Evolutionary conservation across 2,888 invertebrate genomes (phyloP), one percentile per base, ranked within the genome.

Genomic region (Cosmorhoe ocellata): DNA sequence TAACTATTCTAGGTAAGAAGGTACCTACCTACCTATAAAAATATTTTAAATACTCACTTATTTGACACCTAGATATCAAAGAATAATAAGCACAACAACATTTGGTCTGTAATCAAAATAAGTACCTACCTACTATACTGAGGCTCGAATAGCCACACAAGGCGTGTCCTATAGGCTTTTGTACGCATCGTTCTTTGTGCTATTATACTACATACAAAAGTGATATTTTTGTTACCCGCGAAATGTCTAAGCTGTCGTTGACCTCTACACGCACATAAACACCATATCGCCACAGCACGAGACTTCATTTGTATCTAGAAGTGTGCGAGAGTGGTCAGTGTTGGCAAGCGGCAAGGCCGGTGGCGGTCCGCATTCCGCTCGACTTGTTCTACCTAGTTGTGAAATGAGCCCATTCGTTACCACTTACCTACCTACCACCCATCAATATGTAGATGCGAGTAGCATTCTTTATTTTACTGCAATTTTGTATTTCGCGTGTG

Each of bases 261-360:
- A 67, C 67, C 80, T 68, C 66, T 55, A 58, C 61, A 56, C 69
- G 64, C 67, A 71, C 69, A 73, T 66, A 65, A 70, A 65, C 63
- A 64, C 63, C 63, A 60, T 67, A 68, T 71, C 65, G 66, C 67
- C 58, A 59, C 64, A 65, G 38, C 66, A 68, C 70, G 68, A 72
- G 54, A 49, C 67, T 72, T 74, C 76, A 75, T 75, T 77, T 74
- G 67, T 73, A 76, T 77, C 69, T 79, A 67, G 73, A 67, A 75
- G 72, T 76, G 76, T 74, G 74, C 73, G 75, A 79, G 83, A 84
- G 84, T 86, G 84, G 86, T 83, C 86, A 84, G 76, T 71, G 76
- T 79, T 81, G 84, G 84, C 82, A 79, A 82, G 83, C 81, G 76
- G 79, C 88, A 87, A 86, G 87, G 87, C 84, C 86, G 82, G 75